phyloP scores from a whole-genome alignment of 2,797 vertebrate species.

The Spinus pinus region DNA sequence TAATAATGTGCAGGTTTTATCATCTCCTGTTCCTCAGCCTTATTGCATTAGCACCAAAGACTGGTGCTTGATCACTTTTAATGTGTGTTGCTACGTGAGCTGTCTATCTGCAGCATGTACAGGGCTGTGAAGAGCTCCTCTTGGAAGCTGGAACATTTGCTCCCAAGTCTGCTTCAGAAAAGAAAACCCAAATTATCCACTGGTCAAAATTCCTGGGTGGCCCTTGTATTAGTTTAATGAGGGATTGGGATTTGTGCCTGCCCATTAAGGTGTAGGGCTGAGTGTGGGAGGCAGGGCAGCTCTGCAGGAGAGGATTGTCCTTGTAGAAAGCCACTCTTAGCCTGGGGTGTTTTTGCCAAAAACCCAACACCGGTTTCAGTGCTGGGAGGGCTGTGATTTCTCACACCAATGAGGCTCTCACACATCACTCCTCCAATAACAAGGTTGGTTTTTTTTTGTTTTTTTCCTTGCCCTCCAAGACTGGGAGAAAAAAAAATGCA shows the following conservation, averaged over 20 bases:
- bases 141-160: not conserved
- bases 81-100: not conserved
- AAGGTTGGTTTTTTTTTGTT: not conserved
- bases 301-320: not conserved
- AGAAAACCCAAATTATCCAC: not conserved
- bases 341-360: not conserved
- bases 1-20: not conserved
- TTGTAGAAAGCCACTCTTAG: not conserved
- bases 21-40: not conserved
- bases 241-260: not conserved
- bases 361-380: fast-evolving
- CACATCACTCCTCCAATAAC: not conserved
- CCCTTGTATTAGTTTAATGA: not conserved
- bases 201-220: not conserved
- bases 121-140: not conserved
- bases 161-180: not conserved
- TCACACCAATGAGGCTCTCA: not conserved
- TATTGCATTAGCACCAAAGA: not conserved
- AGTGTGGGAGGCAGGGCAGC: not conserved
- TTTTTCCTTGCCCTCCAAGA: not conserved
- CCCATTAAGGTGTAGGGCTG: not conserved
- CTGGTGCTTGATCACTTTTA: not conserved
- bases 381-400: not conserved
- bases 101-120: fast-evolving
- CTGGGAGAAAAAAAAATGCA: not conserved